These are phyloP conservation scores for Drosophila fulvimacula DNA, from an alignment of 2,888 invertebrate species.

Conservation along the genomic window DNA sequence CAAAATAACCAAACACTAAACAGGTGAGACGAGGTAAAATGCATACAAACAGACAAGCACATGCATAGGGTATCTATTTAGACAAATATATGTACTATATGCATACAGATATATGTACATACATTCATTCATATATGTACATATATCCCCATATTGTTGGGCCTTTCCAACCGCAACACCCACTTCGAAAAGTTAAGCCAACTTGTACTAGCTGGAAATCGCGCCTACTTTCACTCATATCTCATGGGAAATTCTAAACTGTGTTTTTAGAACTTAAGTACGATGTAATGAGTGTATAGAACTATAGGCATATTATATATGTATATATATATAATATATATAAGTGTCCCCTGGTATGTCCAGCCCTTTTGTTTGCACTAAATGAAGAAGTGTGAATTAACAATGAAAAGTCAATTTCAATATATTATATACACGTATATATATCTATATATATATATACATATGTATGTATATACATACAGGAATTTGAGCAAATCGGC, in stretches of 20 bases:
- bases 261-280: constrained; percentile 26
- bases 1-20: constrained; percentile 63
- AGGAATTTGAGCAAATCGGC: constrained; percentile 13
- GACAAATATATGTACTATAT: background rate
- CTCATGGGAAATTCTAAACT: constrained; percentile 61
- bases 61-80: constrained; percentile 15
- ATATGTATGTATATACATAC: background rate
- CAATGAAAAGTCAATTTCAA: constrained; percentile 20
- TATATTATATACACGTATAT: background rate
- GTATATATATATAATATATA: background rate
- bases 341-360: constrained; percentile 5
- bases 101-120: background rate
- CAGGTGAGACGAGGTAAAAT: constrained; percentile 20
- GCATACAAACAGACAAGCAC: constrained; percentile 6
- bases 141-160: background rate
- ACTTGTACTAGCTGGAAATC: constrained; percentile 46
- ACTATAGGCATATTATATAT: background rate
- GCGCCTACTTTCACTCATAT: constrained; percentile 39
- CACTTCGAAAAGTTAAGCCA: constrained; percentile 22
- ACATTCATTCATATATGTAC: constrained; percentile 2
- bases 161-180: constrained; percentile 28
- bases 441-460: background rate
- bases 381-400: constrained; percentile 1
- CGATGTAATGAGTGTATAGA: constrained; percentile 7
- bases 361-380: constrained; percentile 1